These are phyloP conservation scores for Sesia apiformis DNA, from an alignment of 2,888 invertebrate genomes.

Conservation along the genomic window DNA sequence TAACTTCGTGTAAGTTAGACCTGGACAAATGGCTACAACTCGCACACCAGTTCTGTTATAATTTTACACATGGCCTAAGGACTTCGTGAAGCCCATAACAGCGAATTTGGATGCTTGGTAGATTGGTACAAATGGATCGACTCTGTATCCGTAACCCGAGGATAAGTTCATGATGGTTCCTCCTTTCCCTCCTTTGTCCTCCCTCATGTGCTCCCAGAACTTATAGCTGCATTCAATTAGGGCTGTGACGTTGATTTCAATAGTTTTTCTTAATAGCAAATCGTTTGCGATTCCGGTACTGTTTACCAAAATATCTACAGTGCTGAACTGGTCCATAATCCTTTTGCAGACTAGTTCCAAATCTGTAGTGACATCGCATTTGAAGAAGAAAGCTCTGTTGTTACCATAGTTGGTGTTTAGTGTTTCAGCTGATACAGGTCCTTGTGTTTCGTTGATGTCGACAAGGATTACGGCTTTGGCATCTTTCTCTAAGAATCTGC, in stretches of 20 bases:
- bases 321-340: conserved; percentile 33
- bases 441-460: conserved; percentile 32
- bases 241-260: conserved; percentile 19
- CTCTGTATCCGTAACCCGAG: conserved; percentile 68
- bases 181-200: conserved; percentile 55
- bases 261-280: neutral
- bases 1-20: conserved; percentile 49
- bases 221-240: conserved; percentile 30
- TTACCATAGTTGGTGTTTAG: conserved; percentile 55
- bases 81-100: conserved; percentile 57
- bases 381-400: conserved; percentile 54
- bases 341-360: conserved; percentile 45
- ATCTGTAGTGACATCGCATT: conserved; percentile 66
- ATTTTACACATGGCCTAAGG: conserved; percentile 46
- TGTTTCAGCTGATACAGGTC: conserved; percentile 44
- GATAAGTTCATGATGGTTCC: conserved; percentile 74
- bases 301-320: conserved; percentile 54
- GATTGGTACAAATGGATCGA: conserved; percentile 56
- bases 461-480: conserved; percentile 26
- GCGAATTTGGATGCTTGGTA: conserved; percentile 72
- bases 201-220: conserved; percentile 64
- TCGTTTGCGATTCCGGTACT: conserved; percentile 53
- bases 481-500: conserved; percentile 54
- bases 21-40: conserved; percentile 61
- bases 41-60: conserved; percentile 53